Base-by-base conservation (phyloP, 2,113 vertebrate genomes). In the Zosterops borbonicus region DNA sequence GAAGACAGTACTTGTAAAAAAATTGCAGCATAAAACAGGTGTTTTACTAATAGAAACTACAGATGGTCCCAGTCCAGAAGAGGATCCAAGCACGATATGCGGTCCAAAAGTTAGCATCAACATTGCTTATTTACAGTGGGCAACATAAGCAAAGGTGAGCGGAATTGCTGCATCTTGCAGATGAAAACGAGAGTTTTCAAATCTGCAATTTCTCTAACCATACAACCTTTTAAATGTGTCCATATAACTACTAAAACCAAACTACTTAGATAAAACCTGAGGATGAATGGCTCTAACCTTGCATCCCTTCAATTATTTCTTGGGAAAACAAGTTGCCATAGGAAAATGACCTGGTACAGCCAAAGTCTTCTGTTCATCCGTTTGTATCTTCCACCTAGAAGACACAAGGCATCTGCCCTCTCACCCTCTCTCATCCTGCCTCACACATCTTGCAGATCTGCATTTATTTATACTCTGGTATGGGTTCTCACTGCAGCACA, bases 401-500 rank as follows among this genome's bases (percentile, higher is more conserved):
- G 37, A 62, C 12, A 81, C 46, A 62, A 52, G 24, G n/a, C 37
- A 74, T 69, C 24, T 78, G 21, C 31, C 28, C 24, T 22, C 23
- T 78, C 25, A 58, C 17, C 4, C 16, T 46, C 14, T 47, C 14
- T 87, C 35, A 24, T 94, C 44, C 44, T 52, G 21, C 11, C 37
- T 25, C 23, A 50, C 4, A 2, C 15, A 53, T 19, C n/a, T 41
- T 63, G 24, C 25, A 84, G 50, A 13, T 50, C 37, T 60, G 59
- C 33, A 27, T 11, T 64, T 60, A 10, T 16, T 64, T 50, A 11
- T 11, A 12, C 1, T 4, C 16, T 2, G 1, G 5, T 17, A 3
- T 13, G 25, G 22, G 12, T 12, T 91, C 50, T 23, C n/a, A 23
- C 21, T 0, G 0, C 41, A 47, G 59, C 12, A 6, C 16, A 3